These are phyloP conservation scores for Pangasianodon gigas DNA, from an alignment of 2,113 vertebrate species.

Conservation along the genomic window DNA sequence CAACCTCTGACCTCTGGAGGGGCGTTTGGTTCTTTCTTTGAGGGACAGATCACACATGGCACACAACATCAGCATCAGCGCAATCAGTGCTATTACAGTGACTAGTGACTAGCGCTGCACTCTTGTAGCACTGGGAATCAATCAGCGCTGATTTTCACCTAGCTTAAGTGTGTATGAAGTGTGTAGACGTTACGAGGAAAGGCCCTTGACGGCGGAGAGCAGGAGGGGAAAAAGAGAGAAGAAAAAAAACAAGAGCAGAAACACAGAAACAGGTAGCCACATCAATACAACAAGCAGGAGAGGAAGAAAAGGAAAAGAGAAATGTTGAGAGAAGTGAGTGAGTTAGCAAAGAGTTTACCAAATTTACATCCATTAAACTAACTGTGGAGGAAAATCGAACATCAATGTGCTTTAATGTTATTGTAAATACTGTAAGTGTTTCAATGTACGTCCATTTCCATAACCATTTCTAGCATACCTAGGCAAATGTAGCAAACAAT, in stretches of 20 bases:
- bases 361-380: not conserved
- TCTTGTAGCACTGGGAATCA: not conserved
- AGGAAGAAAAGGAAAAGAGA: constrained; percentile 17
- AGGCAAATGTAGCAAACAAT: not conserved
- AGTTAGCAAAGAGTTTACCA: constrained; percentile 17
- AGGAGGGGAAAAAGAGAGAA: not conserved
- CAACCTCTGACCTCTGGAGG: constrained; percentile 68
- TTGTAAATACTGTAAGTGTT: not conserved
- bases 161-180: not conserved
- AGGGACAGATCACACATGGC: constrained; percentile 60
- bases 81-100: not conserved
- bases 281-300: constrained; percentile 30
- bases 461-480: not conserved
- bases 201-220: constrained; percentile 25
- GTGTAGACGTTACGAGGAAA: not conserved
- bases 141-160: not conserved
- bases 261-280: not conserved
- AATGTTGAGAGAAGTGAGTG: constrained; percentile 2
- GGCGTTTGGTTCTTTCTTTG: constrained; percentile 57
- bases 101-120: not conserved
- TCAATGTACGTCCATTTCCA: not conserved
- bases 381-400: not conserved
- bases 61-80: constrained; percentile 54
- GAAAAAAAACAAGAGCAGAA: constrained; percentile 25
- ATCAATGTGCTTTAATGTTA: not conserved